Base-by-base conservation (phyloP, 2,113 vertebrate species). In the Poeciliopsis prolifica region DNA sequence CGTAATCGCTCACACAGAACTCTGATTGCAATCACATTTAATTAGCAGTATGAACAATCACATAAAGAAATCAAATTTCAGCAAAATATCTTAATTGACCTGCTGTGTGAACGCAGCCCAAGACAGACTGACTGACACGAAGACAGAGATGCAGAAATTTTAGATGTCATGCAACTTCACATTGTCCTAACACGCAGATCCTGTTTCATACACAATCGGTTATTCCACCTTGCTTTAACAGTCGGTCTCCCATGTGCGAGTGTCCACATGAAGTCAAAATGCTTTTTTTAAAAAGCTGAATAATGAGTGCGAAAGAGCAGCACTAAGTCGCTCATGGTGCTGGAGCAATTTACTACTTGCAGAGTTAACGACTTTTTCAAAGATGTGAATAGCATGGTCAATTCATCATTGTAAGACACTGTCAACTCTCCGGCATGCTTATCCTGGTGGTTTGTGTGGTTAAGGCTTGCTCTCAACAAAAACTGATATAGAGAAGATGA, bases 321-420 rank as follows among this genome's bases (percentile, higher is more conserved):
- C 30, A 66, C 66, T 68, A 62, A 85, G 75, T 82, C 72, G 83
- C 28, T 77, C 77, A 86, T 70, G 84, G 81, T 86, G 78, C 74
- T 65, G 15, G 68, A 81, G 74, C 84, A 86, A 90, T 91, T 90
- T 86, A 74, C 75, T 86, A 60, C 69, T 84, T 74, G 72, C 80
- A 61, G 79, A 80, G 65, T 83, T 88, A 90, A 91, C 83, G 79
- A 82, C 79, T 83, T 92, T 87, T 83, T 85, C 68, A 82, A 88
- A 87, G 84, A 78, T 84, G 75, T 74, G 74, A 86, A 78, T 82
- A 80, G 83, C 74, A 64, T 81, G 83, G 60, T 80, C 84, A 78
- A 86, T 85, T 90, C 64, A 80, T 87, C 81, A 82, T 80, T 86
- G 60, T 72, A 67, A 80, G 81, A 65, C 8, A 31, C 75, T 76